These are phyloP conservation scores for Melolontha melolontha DNA, from an alignment of 2,888 invertebrate genomes.

Conservation along the genomic window DNA sequence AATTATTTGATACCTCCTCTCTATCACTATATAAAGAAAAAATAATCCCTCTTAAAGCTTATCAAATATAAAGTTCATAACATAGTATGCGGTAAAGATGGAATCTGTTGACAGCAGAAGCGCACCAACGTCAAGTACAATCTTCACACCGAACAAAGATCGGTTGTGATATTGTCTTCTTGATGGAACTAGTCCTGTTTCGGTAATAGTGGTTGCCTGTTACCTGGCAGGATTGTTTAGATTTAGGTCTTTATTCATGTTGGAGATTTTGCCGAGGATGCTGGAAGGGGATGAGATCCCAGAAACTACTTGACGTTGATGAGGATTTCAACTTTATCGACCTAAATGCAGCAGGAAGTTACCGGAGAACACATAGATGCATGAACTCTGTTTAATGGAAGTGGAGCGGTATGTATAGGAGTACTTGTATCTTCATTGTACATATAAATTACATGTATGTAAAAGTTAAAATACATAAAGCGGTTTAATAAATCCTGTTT, in stretches of 20 bases:
- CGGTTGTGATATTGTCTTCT: conserved; percentile 28
- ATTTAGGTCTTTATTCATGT: conserved; percentile 5
- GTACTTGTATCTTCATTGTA: no score
- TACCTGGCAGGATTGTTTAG: conserved; percentile 22
- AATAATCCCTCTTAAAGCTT: background rate
- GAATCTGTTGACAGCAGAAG: conserved; percentile 17
- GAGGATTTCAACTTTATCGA: conserved; percentile 28
- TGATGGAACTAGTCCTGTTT: conserved; percentile 10
- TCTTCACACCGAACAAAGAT: conserved; percentile 23
- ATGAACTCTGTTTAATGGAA: background rate
- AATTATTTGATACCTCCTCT: no score
- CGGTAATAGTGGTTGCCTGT: background rate
- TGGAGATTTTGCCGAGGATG: background rate
- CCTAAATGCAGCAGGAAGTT: conserved; percentile 17
- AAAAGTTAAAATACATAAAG: no score
- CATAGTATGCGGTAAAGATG: conserved; percentile 2
- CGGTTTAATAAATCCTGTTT: no score
- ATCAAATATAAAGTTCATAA: background rate
- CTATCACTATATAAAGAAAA: background rate
- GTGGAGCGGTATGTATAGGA: no score
- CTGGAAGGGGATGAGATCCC: background rate
- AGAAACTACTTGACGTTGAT: conserved; percentile 19
- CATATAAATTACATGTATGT: no score
- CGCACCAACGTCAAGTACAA: conserved; percentile 30
- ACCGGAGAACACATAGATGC: background rate